Evolutionary conservation across 1,140 invertebrate species (phyloP).

Genomic region (Drosophila pruinosa): DNA sequence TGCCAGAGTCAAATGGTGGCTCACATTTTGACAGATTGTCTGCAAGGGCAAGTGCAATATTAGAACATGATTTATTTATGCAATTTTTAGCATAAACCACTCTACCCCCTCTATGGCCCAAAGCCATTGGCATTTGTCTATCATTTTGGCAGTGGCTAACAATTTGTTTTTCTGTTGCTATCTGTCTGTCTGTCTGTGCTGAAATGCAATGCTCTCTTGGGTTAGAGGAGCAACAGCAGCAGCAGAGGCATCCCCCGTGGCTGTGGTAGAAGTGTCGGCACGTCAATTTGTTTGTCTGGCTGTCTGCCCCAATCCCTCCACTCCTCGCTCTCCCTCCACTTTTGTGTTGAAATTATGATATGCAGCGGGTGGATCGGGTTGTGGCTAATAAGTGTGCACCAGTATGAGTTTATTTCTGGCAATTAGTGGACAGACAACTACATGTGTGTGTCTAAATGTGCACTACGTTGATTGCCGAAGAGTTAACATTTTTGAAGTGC

Average conservation of each 20-base stretch:
- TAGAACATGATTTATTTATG: constrained; percentile 82
- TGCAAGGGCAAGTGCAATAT: constrained; percentile 80
- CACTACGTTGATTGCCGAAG: constrained; percentile 1
- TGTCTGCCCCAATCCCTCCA: background rate
- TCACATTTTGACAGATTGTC: constrained; percentile 72
- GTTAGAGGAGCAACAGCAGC: background rate
- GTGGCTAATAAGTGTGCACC: constrained; percentile 52
- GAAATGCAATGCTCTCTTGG: constrained; percentile 35
- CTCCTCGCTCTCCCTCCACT: background rate
- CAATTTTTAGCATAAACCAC: constrained; percentile 73
- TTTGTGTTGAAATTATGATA: constrained; percentile 68
- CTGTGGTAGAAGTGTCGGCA: constrained; percentile 67
- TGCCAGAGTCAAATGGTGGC: background rate
- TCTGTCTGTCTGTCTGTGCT: constrained; percentile 16
- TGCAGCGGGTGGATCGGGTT: constrained; percentile 33
- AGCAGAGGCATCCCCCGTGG: background rate
- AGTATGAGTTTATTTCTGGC: constrained; percentile 50
- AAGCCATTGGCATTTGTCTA: constrained; percentile 70
- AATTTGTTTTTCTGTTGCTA: constrained; percentile 58
- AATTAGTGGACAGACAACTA: constrained; percentile 44
- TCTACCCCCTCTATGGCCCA: background rate
- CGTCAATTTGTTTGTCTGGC: constrained; percentile 76
- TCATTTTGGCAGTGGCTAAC: constrained; percentile 63
- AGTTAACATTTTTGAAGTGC: background rate
- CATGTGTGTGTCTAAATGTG: background rate